phyloP scores from a whole-genome alignment of 2,113 vertebrate species.

The Notechis scutatus region DNA sequence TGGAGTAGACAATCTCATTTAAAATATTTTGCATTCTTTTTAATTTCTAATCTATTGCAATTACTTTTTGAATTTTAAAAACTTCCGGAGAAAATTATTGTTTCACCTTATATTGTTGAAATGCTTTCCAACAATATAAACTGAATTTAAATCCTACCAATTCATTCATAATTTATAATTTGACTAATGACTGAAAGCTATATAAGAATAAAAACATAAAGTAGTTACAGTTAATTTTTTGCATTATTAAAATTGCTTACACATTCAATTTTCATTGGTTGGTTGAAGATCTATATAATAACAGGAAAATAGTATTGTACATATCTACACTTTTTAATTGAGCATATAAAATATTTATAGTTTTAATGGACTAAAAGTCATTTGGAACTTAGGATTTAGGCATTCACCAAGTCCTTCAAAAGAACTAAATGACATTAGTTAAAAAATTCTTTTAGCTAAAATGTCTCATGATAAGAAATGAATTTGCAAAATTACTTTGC shows the following conservation, averaged over 20 bases:
- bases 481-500: slow-evolving; percentile 1
- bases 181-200: slow-evolving; percentile 1
- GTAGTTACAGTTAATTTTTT: slow-evolving; percentile 14
- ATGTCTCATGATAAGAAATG: slow-evolving; percentile 3
- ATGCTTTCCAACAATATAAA: neutral
- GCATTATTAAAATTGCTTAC: neutral
- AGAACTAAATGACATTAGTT: slow-evolving; percentile 18
- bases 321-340: neutral
- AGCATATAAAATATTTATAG: neutral
- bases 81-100: neutral
- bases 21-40: neutral
- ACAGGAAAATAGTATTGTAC: neutral
- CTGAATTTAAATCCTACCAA: neutral
- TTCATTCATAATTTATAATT: neutral
- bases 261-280: neutral
- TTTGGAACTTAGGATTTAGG: neutral
- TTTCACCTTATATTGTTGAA: neutral
- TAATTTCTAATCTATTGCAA: neutral
- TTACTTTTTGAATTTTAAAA: neutral
- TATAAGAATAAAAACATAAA: slow-evolving; percentile 4
- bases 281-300: neutral
- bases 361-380: neutral
- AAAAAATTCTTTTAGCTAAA: neutral
- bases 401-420: slow-evolving; percentile 1
- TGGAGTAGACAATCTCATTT: neutral